These are phyloP conservation scores for Brachyrhaphis roseni DNA, from an alignment of 2,797 vertebrate species.

Conservation along the genomic window DNA sequence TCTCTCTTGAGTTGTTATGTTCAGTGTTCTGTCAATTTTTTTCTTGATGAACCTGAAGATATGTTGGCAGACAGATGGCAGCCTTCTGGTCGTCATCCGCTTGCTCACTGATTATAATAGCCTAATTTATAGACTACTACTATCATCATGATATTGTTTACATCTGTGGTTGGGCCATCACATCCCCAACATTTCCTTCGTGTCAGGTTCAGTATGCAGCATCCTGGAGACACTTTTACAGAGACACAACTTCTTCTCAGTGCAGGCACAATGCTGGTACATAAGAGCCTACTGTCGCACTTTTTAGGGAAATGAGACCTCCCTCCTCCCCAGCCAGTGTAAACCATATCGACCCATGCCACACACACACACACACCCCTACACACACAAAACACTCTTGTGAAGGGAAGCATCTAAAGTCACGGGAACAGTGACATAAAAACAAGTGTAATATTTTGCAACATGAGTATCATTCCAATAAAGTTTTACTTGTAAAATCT, in stretches of 20 bases:
- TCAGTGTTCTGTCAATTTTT: not conserved
- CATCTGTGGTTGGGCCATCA: slow-evolving; percentile 56
- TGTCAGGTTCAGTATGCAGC: slow-evolving; percentile 63
- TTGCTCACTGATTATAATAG: slow-evolving; percentile 25
- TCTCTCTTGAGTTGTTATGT: slow-evolving; percentile 4
- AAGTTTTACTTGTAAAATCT: slow-evolving; percentile 83
- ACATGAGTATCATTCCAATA: slow-evolving; percentile 85
- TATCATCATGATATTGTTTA: slow-evolving; percentile 43
- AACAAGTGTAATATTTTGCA: slow-evolving; percentile 82
- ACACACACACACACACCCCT: slow-evolving; percentile 34
- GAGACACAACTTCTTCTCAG: slow-evolving; percentile 65
- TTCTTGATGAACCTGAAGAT: slow-evolving; percentile 18
- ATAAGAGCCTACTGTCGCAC: slow-evolving; percentile 65
- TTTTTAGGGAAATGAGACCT: slow-evolving; percentile 73
- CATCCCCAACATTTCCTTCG: slow-evolving; percentile 61
- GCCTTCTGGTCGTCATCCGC: slow-evolving; percentile 20
- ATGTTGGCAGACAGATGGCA: slow-evolving; percentile 10
- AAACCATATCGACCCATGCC: slow-evolving; percentile 56
- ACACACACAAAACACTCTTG: slow-evolving; percentile 38
- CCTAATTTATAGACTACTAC: slow-evolving; percentile 35
- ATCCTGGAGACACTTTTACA: slow-evolving; percentile 66
- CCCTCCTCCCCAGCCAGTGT: slow-evolving; percentile 32
- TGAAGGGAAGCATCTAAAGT: slow-evolving; percentile 68
- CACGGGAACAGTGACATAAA: slow-evolving; percentile 63
- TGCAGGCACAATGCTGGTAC: slow-evolving; percentile 74